Conservation (phyloP, 2,888 invertebrate species). For the Hirtodrosophila cameraria region DNA sequence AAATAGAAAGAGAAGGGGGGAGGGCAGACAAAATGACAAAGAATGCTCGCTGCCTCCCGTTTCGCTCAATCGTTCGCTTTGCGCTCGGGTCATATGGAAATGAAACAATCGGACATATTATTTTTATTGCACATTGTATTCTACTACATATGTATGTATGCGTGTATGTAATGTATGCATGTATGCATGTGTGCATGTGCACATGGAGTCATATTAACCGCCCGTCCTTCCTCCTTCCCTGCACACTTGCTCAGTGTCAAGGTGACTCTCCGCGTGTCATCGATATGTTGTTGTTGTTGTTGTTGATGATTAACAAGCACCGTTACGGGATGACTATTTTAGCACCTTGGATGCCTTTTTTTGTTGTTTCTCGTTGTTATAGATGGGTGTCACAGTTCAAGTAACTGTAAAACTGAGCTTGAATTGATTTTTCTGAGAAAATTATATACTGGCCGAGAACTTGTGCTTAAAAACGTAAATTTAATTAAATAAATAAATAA, state of each 20-base stretch:
- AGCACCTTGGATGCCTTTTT: constrained; percentile 19
- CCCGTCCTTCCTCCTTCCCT: background rate
- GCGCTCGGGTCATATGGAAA: constrained; percentile 36
- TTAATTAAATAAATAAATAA: too few species aligned
- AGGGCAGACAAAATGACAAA: constrained; percentile 18
- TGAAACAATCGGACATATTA: constrained; percentile 19
- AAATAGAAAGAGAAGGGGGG: constrained; percentile 5
- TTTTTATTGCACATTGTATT: constrained; percentile 17
- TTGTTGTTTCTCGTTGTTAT: too few species aligned
- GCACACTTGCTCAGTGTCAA: constrained; percentile 31
- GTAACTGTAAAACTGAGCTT: constrained; percentile 5
- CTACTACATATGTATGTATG: background rate
- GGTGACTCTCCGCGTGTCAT: constrained; percentile 19
- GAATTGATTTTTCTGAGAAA: background rate
- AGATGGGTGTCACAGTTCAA: constrained; percentile 25
- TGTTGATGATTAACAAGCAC: constrained; percentile 8
- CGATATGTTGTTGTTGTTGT: constrained; percentile 5
- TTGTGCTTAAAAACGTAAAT: too few species aligned
- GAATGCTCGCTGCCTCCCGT: constrained; percentile 23
- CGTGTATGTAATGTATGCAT: background rate
- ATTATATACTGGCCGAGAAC: too few species aligned
- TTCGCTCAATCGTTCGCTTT: constrained; percentile 17
- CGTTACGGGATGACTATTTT: constrained; percentile 12
- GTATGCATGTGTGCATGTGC: background rate
- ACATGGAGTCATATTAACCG: constrained; percentile 9